phyloP scores from a whole-genome alignment of 2,797 vertebrate genomes.

The Macropus fuliginosus region DNA sequence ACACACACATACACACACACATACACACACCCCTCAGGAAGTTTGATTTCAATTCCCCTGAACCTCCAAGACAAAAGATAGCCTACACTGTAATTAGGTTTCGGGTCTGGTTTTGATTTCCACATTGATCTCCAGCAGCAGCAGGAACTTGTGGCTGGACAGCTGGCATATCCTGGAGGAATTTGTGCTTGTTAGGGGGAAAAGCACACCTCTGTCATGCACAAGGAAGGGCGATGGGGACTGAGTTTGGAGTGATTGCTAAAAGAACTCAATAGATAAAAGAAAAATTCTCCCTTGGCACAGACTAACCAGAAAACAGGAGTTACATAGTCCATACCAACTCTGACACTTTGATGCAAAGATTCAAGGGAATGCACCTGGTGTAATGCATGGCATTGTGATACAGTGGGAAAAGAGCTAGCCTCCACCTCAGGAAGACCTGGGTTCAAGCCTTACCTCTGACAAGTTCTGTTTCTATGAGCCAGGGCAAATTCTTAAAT shows the following conservation, averaged over 20 bases:
- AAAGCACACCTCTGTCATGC: conserved; percentile 68
- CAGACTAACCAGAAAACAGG: neutral
- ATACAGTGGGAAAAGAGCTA: neutral
- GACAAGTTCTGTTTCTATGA: neutral
- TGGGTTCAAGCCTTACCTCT: neutral
- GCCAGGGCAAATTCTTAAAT: neutral
- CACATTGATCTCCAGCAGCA: conserved; percentile 20
- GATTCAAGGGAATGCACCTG: neutral
- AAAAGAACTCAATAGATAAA: neutral
- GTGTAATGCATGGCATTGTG: neutral
- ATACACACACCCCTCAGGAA: neutral
- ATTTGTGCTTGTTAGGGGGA: conserved; percentile 58
- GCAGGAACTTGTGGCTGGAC: conserved; percentile 76
- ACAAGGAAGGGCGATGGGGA: conserved; percentile 14
- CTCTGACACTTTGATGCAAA: neutral
- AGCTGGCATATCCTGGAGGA: conserved; percentile 75
- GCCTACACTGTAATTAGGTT: conserved; percentile 75
- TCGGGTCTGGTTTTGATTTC: conserved; percentile 58
- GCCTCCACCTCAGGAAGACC: neutral
- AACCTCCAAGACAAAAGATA: conserved; percentile 63
- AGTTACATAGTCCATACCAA: neutral
- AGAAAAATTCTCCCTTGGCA: neutral
- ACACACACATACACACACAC: neutral
- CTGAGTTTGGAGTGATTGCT: neutral
- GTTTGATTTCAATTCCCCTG: neutral